These are phyloP conservation scores for Morone saxatilis DNA, from an alignment of 2,113 vertebrate species.

Conservation along the genomic window DNA sequence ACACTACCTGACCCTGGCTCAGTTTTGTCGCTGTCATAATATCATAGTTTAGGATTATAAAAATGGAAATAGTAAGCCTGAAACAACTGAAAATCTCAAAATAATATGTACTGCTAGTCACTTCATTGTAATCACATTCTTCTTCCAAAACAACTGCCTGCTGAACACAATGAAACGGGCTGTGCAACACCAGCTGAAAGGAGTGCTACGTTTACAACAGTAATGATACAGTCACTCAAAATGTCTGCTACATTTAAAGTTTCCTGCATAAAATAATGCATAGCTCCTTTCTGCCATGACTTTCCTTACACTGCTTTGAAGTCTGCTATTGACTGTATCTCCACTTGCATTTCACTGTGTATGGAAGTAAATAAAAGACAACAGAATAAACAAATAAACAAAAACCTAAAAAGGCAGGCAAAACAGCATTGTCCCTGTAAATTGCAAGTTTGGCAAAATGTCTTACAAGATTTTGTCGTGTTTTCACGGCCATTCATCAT, in stretches of 20 bases:
- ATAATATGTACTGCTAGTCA: constrained; percentile 40
- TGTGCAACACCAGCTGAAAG: constrained; percentile 38
- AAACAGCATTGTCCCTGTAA: constrained; percentile 50
- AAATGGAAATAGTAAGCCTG: constrained; percentile 35
- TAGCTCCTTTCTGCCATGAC: constrained; percentile 41
- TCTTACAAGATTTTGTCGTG: constrained; percentile 39
- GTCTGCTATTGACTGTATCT: not conserved
- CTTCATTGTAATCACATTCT: constrained; percentile 19
- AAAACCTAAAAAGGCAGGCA: constrained; percentile 55
- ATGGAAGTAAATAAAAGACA: constrained; percentile 56
- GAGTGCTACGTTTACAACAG: constrained; percentile 38
- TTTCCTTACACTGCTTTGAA: constrained; percentile 32
- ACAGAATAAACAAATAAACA: constrained; percentile 26
- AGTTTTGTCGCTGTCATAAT: constrained; percentile 37
- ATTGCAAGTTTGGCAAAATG: constrained; percentile 61
- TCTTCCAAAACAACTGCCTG: constrained; percentile 17
- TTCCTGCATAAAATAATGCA: constrained; percentile 53
- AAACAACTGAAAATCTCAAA: constrained; percentile 31
- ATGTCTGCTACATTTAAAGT: constrained; percentile 69
- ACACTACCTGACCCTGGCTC: constrained; percentile 27
- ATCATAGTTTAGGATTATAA: constrained; percentile 38
- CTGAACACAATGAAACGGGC: constrained; percentile 20
- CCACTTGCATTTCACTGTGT: constrained; percentile 25
- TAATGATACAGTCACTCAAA: constrained; percentile 49
- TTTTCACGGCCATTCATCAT: constrained; percentile 48